Percentiles rank a stretch among this genome's conserved stretches.
Evolutionary conservation across 2,797 vertebrate species (phyloP).

Genomic region (Cyclura pinguis): DNA sequence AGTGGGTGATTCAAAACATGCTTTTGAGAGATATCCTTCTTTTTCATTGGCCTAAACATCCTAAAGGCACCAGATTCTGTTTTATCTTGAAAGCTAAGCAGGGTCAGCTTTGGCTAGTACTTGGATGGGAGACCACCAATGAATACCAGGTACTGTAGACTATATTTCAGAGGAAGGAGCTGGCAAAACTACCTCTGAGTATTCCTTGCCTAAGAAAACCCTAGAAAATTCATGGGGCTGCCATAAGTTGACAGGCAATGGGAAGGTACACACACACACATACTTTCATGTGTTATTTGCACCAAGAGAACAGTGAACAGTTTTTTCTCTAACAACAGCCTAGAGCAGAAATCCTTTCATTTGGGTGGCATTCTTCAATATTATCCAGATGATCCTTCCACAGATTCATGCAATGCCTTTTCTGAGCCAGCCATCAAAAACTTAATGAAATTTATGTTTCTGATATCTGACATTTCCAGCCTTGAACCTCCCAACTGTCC

Average conservation of each 20-base stretch:
- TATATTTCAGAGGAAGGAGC: too few species aligned
- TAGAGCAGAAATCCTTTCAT: background rate
- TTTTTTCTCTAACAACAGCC: constrained; percentile 23
- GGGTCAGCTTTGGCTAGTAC: too few species aligned
- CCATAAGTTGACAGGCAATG: too few species aligned
- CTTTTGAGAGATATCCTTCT: background rate
- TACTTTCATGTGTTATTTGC: background rate
- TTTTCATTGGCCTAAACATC: too few species aligned
- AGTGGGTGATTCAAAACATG: background rate
- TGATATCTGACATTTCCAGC: constrained; percentile 73
- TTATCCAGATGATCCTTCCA: constrained; percentile 31
- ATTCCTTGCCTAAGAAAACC: too few species aligned
- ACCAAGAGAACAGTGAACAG: background rate
- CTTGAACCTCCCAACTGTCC: constrained; percentile 72
- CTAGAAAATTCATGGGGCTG: too few species aligned
- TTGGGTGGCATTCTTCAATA: constrained; percentile 17
- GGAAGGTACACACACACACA: too few species aligned
- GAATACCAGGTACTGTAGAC: too few species aligned
- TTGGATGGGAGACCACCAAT: too few species aligned
- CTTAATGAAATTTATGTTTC: constrained; percentile 73
- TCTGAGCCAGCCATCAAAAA: constrained; percentile 67
- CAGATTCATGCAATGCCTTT: constrained; percentile 53
- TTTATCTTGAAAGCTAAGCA: too few species aligned
- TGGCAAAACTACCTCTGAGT: too few species aligned
- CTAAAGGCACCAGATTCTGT: too few species aligned